Percentiles rank a stretch among this genome's conserved stretches.
phyloP scores from a whole-genome alignment of 2,797 vertebrate species.

The Gallinago nigripennis region DNA sequence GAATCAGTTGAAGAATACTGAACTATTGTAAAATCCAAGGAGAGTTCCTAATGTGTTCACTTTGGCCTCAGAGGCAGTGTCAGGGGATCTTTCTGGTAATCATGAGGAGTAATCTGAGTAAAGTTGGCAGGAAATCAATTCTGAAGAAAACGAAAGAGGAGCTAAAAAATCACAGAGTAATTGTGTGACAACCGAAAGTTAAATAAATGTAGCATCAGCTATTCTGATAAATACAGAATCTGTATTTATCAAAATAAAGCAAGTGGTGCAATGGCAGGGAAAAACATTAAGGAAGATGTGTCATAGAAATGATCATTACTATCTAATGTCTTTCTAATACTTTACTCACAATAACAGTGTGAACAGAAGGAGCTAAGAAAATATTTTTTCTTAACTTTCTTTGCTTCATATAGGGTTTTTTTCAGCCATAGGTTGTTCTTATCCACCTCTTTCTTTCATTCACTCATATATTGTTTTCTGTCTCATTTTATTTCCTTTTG shows the following conservation, averaged over 20 bases:
- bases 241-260: neutral
- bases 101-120: neutral
- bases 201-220: neutral
- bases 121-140: constrained; percentile 6
- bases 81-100: neutral
- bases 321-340: neutral
- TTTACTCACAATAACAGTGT: neutral
- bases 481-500: neutral
- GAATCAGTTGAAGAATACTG: neutral
- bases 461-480: neutral
- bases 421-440: neutral
- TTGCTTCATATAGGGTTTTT: neutral
- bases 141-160: neutral
- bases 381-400: neutral
- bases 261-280: neutral
- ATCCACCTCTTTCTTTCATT: neutral
- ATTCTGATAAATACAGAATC: too few relatives aligned
- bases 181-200: neutral
- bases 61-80: neutral
- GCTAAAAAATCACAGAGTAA: neutral
- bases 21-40: neutral
- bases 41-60: neutral
- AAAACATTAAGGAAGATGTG: neutral
- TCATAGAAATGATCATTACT: neutral
- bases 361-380: neutral